Percentiles rank a stretch among this genome's conserved stretches.
Evolutionary conservation across 1,140 invertebrate species (phyloP).

Genomic region (Anoplolepis gracilipes): DNA sequence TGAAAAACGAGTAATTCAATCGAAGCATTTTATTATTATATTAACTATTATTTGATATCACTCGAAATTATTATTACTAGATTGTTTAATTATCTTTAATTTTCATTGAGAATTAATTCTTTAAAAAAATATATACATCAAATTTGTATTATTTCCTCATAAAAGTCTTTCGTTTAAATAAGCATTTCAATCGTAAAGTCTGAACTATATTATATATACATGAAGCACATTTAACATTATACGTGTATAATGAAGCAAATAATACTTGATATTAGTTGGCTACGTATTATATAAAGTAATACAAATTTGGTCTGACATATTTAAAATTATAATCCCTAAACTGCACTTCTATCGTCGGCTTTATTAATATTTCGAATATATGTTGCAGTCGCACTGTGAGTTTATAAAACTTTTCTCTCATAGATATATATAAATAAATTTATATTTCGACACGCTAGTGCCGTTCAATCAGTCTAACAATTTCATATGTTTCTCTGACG

Average conservation of each 20-base stretch:
- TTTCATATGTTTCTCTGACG: not conserved
- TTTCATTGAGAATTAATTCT: not conserved
- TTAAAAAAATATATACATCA: not conserved
- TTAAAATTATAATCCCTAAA: constrained; percentile 38
- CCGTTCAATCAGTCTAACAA: constrained; percentile 4
- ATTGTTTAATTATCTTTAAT: not conserved
- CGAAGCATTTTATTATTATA: not conserved
- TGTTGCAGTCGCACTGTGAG: not conserved
- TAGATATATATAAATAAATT: constrained; percentile 25
- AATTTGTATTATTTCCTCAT: not conserved
- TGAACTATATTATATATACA: not conserved
- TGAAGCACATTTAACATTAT: constrained; percentile 31
- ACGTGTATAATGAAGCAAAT: constrained; percentile 32
- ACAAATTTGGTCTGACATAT: constrained; percentile 31
- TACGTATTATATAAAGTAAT: constrained; percentile 18
- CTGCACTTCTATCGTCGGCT: not conserved
- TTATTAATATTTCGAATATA: constrained; percentile 25
- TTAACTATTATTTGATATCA: constrained; percentile 10
- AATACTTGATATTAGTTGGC: constrained; percentile 23
- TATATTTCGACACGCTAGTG: not conserved
- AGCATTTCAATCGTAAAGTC: constrained; percentile 19
- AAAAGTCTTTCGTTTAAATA: not conserved
- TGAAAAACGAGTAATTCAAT: not conserved
- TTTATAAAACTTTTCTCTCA: not conserved
- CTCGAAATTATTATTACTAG: not conserved